A percentile compares a stretch with the other conserved stretches of the same genome.
Conservation (phyloP, 2,113 vertebrate species). For the Axis porcinus region DNA sequence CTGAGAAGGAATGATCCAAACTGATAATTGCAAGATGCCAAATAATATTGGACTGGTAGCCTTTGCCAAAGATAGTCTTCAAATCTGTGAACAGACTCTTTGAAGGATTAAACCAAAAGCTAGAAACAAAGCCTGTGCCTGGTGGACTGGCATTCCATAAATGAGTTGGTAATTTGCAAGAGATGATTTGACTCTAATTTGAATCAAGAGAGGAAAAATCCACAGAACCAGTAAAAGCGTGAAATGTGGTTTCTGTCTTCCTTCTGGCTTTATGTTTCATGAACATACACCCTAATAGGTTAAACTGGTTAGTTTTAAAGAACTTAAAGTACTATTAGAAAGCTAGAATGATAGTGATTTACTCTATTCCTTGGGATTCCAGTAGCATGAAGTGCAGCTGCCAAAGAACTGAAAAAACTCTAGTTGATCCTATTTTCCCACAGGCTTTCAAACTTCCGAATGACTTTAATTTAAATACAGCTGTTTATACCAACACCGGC, state of each 20-base stretch:
- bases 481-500: not conserved
- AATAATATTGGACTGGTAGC: not conserved
- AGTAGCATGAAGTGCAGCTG: not conserved
- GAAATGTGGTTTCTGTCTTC: not conserved
- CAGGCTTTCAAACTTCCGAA: not conserved
- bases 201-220: not conserved
- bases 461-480: not conserved
- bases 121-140: not conserved
- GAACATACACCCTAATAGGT: not conserved
- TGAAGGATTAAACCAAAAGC: not conserved
- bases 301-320: not conserved
- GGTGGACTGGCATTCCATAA: not conserved
- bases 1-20: not conserved
- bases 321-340: not conserved
- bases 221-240: not conserved
- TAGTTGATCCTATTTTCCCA: not conserved
- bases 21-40: not conserved
- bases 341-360: not conserved
- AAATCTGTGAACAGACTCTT: not conserved
- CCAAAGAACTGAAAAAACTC: not conserved
- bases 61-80: not conserved
- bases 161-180: not conserved
- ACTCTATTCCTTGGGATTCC: not conserved
- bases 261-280: constrained; percentile 11
- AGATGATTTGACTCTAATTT: not conserved